Evolutionary conservation across 2,797 vertebrate genomes (phyloP).

Genomic region (Lithobates pipiens): DNA sequence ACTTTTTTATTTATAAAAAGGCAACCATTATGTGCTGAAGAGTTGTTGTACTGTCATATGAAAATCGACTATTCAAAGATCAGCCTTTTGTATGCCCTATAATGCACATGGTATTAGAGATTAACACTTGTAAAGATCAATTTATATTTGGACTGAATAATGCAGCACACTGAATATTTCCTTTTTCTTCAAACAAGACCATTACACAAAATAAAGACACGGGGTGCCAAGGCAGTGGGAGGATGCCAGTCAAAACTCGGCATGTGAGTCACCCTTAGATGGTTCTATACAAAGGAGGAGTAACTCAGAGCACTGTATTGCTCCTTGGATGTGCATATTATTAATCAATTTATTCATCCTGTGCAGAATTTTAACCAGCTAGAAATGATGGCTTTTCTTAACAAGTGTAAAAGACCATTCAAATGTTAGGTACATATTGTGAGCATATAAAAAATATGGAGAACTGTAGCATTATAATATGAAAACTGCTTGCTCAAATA

Average conservation of each 20-base stretch:
- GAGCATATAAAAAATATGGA: conserved; percentile 2
- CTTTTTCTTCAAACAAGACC: conserved; percentile 38
- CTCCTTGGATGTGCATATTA: conserved; percentile 16
- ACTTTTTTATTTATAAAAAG: no score
- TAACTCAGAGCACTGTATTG: conserved; percentile 28
- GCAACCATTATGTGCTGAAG: no score
- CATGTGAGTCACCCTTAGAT: conserved; percentile 50
- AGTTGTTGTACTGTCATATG: no score
- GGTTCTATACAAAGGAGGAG: conserved; percentile 40
- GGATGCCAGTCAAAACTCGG: conserved; percentile 50
- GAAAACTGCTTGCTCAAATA: conserved; percentile 1
- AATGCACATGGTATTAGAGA: no score
- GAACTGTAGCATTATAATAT: background rate
- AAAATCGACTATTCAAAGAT: no score
- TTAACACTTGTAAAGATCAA: no score
- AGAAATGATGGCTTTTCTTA: conserved; percentile 19
- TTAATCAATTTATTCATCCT: conserved; percentile 29
- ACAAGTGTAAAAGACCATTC: conserved; percentile 2
- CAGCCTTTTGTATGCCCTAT: no score
- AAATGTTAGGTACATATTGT: conserved; percentile 25
- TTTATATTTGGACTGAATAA: conserved; percentile 27
- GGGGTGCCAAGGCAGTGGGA: conserved; percentile 36
- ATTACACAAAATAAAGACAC: conserved; percentile 39
- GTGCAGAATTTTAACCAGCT: conserved; percentile 17
- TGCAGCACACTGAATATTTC: conserved; percentile 20